Conservation (phyloP, 2,888 invertebrate genomes). For the Ctena decussata region DNA sequence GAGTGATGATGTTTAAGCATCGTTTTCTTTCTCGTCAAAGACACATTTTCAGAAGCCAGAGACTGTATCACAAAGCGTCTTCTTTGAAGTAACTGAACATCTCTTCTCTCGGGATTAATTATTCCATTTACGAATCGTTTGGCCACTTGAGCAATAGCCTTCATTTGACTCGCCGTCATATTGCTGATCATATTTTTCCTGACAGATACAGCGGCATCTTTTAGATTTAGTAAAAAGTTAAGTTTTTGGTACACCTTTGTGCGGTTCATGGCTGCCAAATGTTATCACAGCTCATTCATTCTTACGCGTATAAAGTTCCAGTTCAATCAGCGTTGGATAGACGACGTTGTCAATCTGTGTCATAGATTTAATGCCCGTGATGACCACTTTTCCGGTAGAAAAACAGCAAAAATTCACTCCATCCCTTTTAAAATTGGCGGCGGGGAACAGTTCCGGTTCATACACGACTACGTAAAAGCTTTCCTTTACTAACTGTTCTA, state of each 20-base stretch:
- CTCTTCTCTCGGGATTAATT: constrained; percentile 22
- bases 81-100: constrained; percentile 13
- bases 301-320: constrained; percentile 4
- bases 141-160: constrained; percentile 8
- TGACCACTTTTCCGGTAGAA: constrained; percentile 32
- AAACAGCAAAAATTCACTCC: constrained; percentile 33
- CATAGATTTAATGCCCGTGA: constrained; percentile 26
- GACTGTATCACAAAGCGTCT: constrained; percentile 4
- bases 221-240: background rate
- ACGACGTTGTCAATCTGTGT: constrained; percentile 2
- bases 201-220: background rate
- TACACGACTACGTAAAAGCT: constrained; percentile 8
- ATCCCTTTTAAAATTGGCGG: constrained; percentile 2
- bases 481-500: background rate
- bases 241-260: background rate
- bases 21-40: background rate
- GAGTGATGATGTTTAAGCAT: background rate
- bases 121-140: constrained; percentile 5
- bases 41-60: background rate
- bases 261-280: background rate
- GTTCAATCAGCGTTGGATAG: constrained; percentile 20
- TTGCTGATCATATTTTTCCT: constrained; percentile 14
- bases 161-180: constrained; percentile 10
- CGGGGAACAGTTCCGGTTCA: constrained; percentile 41
- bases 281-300: background rate